Percentiles rank a stretch among this genome's conserved stretches.
phyloP scores from a whole-genome alignment of 2,113 vertebrate genomes.

The Syngnathoides biaculeatus region DNA sequence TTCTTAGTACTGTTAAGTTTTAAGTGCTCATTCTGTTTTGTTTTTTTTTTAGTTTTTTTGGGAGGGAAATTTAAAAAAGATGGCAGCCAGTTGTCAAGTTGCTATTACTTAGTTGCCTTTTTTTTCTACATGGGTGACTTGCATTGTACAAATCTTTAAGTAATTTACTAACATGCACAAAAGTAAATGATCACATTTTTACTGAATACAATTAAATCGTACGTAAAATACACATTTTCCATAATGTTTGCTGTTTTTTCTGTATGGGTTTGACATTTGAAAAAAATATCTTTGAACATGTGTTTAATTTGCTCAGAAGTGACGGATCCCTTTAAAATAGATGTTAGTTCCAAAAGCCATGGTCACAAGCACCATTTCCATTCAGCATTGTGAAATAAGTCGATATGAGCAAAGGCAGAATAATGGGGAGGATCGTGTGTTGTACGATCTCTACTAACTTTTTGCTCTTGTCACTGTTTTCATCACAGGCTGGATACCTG shows the following conservation, averaged over 20 bases:
- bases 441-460: conserved; percentile 1
- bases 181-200: background rate
- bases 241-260: background rate
- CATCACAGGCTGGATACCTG: conserved; percentile 86
- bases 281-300: background rate
- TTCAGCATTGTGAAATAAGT: conserved; percentile 21
- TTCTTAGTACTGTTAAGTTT: no score
- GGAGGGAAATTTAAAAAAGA: no score
- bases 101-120: no score
- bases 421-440: conserved; percentile 5
- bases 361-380: conserved; percentile 1
- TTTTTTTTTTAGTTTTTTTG: no score
- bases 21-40: no score
- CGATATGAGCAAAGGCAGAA: conserved; percentile 6
- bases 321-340: conserved; percentile 32
- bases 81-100: no score
- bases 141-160: no score
- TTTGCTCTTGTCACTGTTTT: background rate
- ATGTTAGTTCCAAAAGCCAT: conserved; percentile 19
- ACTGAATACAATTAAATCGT: background rate
- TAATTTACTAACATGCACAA: no score
- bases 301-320: background rate
- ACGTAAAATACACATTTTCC: no score
- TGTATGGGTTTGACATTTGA: background rate
- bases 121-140: no score